Evolutionary conservation across 2,797 vertebrate species (phyloP).

Genomic region (Borostomias antarcticus): DNA sequence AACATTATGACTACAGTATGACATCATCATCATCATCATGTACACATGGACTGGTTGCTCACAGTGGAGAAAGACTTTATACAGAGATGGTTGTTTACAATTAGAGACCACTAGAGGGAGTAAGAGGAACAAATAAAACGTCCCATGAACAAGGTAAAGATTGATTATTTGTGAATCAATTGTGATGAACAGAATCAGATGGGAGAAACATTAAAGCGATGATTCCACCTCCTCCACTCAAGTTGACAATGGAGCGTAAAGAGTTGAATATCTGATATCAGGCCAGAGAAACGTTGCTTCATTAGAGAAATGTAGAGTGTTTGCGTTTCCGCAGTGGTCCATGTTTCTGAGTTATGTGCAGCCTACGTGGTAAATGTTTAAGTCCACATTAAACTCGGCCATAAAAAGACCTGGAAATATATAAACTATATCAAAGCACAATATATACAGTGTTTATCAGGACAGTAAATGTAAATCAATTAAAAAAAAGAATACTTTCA

Average conservation of each 20-base stretch:
- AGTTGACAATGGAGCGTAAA: too few relatives aligned
- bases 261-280: constrained; percentile 22
- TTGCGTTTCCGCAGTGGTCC: constrained; percentile 26
- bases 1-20: constrained; percentile 1
- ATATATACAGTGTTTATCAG: constrained; percentile 88
- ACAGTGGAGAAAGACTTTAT: constrained; percentile 30
- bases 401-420: constrained; percentile 71
- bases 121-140: constrained; percentile 8
- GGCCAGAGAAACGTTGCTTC: constrained; percentile 32
- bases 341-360: constrained; percentile 34
- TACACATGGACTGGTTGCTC: constrained; percentile 28
- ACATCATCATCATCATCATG: constrained; percentile 22
- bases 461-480: constrained; percentile 90
- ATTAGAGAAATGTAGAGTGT: constrained; percentile 44
- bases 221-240: too few relatives aligned
- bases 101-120: constrained; percentile 26
- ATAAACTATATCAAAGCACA: constrained; percentile 75
- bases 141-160: constrained; percentile 11
- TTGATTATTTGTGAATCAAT: constrained; percentile 31
- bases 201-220: too few relatives aligned
- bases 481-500: constrained; percentile 85
- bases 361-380: constrained; percentile 36
- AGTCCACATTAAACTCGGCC: constrained; percentile 58
- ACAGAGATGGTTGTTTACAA: constrained; percentile 14
- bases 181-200: too few relatives aligned